Conservation (phyloP, 2,113 vertebrate genomes). For the Brachyhypopomus gauderio region DNA sequence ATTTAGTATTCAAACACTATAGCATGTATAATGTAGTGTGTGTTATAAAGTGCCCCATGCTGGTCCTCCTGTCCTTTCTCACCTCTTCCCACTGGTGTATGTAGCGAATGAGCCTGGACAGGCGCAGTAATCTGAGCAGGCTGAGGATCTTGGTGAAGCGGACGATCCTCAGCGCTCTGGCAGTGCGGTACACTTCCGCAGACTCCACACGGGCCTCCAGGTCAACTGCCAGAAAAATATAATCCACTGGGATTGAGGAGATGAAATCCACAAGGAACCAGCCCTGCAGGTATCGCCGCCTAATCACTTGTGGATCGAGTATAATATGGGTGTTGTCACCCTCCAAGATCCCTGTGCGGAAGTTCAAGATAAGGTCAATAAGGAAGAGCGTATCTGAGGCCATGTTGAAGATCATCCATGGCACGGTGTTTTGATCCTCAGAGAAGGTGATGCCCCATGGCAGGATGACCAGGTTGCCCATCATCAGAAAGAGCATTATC, state of each 20-base stretch:
- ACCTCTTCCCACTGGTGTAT: constrained; percentile 82
- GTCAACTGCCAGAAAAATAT: constrained; percentile 76
- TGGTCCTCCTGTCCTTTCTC: constrained; percentile 15
- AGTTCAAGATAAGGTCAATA: constrained; percentile 76
- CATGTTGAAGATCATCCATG: constrained; percentile 79
- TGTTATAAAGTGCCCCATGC: background rate
- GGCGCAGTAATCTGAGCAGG: constrained; percentile 73
- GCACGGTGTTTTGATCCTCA: constrained; percentile 75
- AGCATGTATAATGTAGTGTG: background rate
- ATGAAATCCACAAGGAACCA: constrained; percentile 79
- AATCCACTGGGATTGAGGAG: constrained; percentile 79
- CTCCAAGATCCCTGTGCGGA: constrained; percentile 74
- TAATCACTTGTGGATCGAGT: constrained; percentile 74
- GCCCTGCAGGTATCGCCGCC: constrained; percentile 69
- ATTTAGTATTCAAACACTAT: too few species aligned
- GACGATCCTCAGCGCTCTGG: constrained; percentile 76
- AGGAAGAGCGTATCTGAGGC: constrained; percentile 78
- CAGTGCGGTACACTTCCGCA: constrained; percentile 75
- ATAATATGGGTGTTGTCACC: constrained; percentile 73
- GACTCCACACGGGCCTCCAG: constrained; percentile 67
- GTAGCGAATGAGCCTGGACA: constrained; percentile 79
- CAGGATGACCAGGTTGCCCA: constrained; percentile 77
- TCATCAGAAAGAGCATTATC: constrained; percentile 79
- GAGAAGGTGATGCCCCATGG: constrained; percentile 81
- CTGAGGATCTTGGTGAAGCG: constrained; percentile 81